These are phyloP conservation scores for Dichetophora obliterata DNA, from an alignment of 2,888 invertebrate genomes.

Conservation along the genomic window DNA sequence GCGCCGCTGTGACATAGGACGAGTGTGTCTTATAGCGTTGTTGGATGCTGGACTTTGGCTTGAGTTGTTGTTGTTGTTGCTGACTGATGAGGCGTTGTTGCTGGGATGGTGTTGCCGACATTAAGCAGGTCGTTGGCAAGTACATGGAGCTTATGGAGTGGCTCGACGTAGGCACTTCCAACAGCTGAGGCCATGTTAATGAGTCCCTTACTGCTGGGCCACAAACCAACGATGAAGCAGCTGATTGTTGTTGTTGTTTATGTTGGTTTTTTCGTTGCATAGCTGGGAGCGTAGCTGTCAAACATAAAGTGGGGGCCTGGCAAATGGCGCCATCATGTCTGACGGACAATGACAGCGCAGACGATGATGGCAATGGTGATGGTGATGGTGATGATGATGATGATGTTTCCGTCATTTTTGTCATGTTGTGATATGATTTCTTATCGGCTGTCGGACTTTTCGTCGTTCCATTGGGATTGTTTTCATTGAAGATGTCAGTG, in stretches of 20 bases:
- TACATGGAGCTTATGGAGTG: constrained; percentile 16
- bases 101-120: neutral
- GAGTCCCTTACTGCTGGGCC: constrained; percentile 7
- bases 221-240: neutral
- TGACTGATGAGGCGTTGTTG: neutral
- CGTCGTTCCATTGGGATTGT: constrained; percentile 18
- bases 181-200: constrained; percentile 40
- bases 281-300: neutral
- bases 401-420: constrained; percentile 33
- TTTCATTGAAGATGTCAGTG: constrained; percentile 22
- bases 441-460: neutral
- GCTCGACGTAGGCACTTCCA: constrained; percentile 14
- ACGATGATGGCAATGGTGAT: neutral
- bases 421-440: constrained; percentile 7
- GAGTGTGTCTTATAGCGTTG: neutral
- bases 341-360: neutral
- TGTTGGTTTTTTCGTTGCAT: constrained; percentile 13
- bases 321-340: constrained; percentile 15
- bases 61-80: neutral
- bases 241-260: constrained; percentile 24
- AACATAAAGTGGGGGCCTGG: neutral
- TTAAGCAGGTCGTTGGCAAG: neutral
- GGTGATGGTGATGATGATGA: constrained; percentile 47
- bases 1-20: constrained; percentile 23
- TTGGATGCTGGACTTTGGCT: neutral